Percentiles rank a stretch among this genome's conserved stretches.
These are phyloP conservation scores for Sorex araneus DNA, from an alignment of 2,113 vertebrate species.

Conservation along the genomic window DNA sequence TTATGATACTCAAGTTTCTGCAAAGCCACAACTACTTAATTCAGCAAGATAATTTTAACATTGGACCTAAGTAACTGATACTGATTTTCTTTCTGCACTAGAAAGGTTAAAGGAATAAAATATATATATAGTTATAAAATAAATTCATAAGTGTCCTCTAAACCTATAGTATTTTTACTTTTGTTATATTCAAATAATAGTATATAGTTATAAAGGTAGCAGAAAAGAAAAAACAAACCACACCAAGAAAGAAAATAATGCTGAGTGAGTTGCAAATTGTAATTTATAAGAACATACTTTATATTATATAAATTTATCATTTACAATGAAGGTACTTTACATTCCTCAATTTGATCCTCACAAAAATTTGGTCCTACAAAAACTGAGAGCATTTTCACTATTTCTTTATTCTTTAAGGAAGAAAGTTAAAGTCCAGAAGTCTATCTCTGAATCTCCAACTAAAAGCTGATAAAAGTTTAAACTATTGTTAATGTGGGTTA, in stretches of 20 bases:
- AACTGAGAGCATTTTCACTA: neutral
- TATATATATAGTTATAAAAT: slow-evolving; percentile 27
- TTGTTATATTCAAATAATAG: neutral
- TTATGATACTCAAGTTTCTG: neutral
- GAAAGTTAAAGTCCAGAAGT: slow-evolving; percentile 34
- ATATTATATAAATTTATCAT: too few species aligned
- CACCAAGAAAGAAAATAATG: neutral
- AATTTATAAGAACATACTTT: neutral
- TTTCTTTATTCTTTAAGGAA: slow-evolving; percentile 4
- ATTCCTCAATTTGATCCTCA: neutral
- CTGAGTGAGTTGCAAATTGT: neutral
- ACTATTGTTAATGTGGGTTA: too few species aligned
- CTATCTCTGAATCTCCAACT: neutral
- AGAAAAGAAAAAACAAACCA: neutral
- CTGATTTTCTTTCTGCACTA: neutral
- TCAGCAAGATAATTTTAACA: slow-evolving; percentile 15
- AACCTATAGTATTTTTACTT: neutral
- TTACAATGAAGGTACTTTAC: neutral
- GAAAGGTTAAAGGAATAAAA: slow-evolving; percentile 62
- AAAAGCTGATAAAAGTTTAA: neutral
- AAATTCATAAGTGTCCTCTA: neutral
- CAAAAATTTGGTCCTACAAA: neutral
- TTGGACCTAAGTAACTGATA: neutral
- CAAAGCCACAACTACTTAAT: slow-evolving; percentile 31
- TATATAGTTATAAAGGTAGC: neutral